phyloP scores from a whole-genome alignment of 2,113 vertebrate genomes.

The Phrynocephalus versicolor region DNA sequence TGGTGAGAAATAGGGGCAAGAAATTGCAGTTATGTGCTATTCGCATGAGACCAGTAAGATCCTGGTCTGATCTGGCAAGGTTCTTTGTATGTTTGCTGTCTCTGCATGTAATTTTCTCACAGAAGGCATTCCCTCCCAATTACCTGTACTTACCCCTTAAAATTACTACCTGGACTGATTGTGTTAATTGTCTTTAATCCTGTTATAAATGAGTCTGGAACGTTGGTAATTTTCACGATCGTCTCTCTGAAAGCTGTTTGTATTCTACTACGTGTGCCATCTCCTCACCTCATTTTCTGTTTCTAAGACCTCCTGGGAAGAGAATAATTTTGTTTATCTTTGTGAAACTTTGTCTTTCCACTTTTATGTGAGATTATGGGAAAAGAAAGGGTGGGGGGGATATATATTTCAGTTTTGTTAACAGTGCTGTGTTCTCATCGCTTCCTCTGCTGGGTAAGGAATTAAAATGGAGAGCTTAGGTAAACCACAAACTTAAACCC shows the following conservation, averaged over 20 bases:
- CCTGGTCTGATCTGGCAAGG: not conserved
- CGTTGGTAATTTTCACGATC: not conserved
- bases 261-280: not conserved
- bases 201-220: not conserved
- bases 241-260: not conserved
- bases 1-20: not conserved
- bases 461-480: slow-evolving; percentile 11
- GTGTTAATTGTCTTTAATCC: not conserved
- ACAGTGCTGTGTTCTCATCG: slow-evolving; percentile 25
- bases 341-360: slow-evolving; percentile 33
- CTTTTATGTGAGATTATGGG: not conserved
- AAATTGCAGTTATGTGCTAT: not conserved
- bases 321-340: slow-evolving; percentile 40
- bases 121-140: not conserved
- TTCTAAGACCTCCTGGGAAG: slow-evolving; percentile 33
- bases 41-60: not conserved
- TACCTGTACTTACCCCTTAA: not conserved
- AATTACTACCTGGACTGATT: not conserved
- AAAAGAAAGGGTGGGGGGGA: not conserved
- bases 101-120: not conserved
- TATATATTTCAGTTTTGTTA: slow-evolving; percentile 6
- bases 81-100: not conserved
- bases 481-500: not conserved
- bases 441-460: slow-evolving; percentile 39
- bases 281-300: not conserved